Conservation (phyloP, 2,113 vertebrate genomes). For the Stigmatopora nigra region DNA sequence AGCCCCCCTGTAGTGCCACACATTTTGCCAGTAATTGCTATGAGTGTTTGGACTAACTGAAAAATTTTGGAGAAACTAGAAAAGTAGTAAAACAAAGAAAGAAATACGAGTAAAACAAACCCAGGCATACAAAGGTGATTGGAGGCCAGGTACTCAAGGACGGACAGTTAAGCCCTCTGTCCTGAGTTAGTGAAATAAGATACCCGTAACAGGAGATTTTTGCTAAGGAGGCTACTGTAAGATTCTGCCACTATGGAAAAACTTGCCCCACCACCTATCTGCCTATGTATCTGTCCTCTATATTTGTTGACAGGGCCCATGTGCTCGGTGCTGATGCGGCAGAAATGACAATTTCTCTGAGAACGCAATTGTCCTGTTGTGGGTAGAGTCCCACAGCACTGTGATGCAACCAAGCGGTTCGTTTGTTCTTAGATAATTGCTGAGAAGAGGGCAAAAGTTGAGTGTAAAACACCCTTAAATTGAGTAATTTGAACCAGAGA, state of each 20-base stretch:
- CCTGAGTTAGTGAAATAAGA: constrained; percentile 70
- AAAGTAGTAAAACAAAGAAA: constrained; percentile 2
- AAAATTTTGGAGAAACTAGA: not conserved
- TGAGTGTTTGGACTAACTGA: not conserved
- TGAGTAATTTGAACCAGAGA: not conserved
- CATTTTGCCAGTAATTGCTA: constrained; percentile 8
- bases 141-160: constrained; percentile 57
- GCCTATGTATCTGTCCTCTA: constrained; percentile 60
- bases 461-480: not conserved
- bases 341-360: constrained; percentile 55
- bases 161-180: constrained; percentile 55
- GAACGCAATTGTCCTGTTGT: constrained; percentile 8
- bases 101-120: constrained; percentile 6
- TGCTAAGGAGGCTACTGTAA: constrained; percentile 56
- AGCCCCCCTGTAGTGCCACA: constrained; percentile 3
- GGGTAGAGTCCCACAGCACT: not conserved
- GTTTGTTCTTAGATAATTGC: not conserved
- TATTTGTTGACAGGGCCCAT: constrained; percentile 68
- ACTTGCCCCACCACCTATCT: constrained; percentile 54
- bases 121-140: constrained; percentile 30
- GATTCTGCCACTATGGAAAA: constrained; percentile 61
- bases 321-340: constrained; percentile 51
- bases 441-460: not conserved
- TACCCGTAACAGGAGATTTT: constrained; percentile 62
- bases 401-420: not conserved